A percentile compares a stretch with the other conserved stretches of the same genome.
These are phyloP conservation scores for Lochmaea capreae DNA, from an alignment of 2,888 invertebrate genomes.

Conservation along the genomic window DNA sequence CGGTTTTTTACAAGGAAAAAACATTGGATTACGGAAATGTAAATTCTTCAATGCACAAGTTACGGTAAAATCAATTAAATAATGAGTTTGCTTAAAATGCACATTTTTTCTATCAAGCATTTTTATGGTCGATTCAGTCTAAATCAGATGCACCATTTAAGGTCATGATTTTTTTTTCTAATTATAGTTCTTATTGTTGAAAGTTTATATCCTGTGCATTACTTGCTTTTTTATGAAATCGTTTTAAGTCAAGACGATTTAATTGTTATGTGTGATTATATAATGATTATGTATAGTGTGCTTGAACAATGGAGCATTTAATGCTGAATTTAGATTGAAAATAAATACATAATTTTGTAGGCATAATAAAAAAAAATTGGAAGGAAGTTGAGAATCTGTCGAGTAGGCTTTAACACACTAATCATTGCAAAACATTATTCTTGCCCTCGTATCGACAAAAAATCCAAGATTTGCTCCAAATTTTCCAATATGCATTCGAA, in stretches of 20 bases:
- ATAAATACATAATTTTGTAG: too few species aligned
- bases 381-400: too few species aligned
- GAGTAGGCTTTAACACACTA: too few species aligned
- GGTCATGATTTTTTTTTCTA: not conserved
- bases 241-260: not conserved
- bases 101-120: not conserved
- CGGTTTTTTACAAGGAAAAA: conserved; percentile 32
- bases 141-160: conserved; percentile 1
- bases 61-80: conserved; percentile 27
- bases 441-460: too few species aligned
- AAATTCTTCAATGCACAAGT: conserved; percentile 24
- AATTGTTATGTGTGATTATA: not conserved
- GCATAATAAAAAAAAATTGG: too few species aligned
- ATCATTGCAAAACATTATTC: too few species aligned
- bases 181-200: not conserved
- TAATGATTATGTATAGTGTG: too few species aligned
- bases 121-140: not conserved
- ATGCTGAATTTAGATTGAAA: too few species aligned
- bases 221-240: not conserved
- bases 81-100: conserved; percentile 18
- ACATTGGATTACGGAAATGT: conserved; percentile 31
- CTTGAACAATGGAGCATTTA: too few species aligned
- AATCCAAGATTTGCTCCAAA: too few species aligned
- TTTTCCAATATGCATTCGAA: too few species aligned
- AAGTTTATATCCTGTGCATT: not conserved